A percentile compares a stretch with the other conserved stretches of the same genome.
phyloP scores from a whole-genome alignment of 2,888 invertebrate species.

The Eupithecia dodoneata region DNA sequence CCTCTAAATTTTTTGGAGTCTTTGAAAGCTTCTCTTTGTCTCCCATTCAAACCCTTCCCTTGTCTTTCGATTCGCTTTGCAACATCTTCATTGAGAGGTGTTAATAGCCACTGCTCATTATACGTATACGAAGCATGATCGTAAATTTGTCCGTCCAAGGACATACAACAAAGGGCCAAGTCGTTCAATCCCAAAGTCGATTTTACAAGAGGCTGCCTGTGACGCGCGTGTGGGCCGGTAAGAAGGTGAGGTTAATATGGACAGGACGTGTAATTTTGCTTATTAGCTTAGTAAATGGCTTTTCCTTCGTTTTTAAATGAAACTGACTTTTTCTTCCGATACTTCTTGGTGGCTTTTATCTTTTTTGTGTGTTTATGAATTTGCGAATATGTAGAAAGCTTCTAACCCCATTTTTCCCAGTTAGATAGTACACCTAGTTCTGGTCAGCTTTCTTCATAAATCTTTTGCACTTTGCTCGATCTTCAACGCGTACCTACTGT shows the following conservation, averaged over 20 bases:
- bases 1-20: not conserved
- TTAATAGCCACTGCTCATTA: constrained; percentile 80
- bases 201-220: constrained; percentile 79
- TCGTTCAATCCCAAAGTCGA: constrained; percentile 77
- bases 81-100: constrained; percentile 80
- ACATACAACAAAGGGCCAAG: constrained; percentile 74
- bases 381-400: too few species aligned
- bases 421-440: not conserved
- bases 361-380: too few species aligned
- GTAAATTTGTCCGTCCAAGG: constrained; percentile 80
- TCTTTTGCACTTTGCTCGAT: too few species aligned
- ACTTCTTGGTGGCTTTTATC: not conserved
- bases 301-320: not conserved
- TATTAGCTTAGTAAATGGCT: not conserved
- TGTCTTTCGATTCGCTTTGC: constrained; percentile 33
- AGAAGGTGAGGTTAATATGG: constrained; percentile 51
- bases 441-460: not conserved
- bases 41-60: constrained; percentile 31
- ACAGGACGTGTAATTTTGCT: constrained; percentile 45
- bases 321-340: not conserved
- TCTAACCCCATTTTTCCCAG: too few species aligned
- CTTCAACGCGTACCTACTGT: not conserved
- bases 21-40: constrained; percentile 27
- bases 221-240: constrained; percentile 79
- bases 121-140: constrained; percentile 65